Evolutionary conservation across 37 sponge, comb jelly and placozoan genomes (phyloP).

Genomic region (Amphimedon queenslandica): DNA sequence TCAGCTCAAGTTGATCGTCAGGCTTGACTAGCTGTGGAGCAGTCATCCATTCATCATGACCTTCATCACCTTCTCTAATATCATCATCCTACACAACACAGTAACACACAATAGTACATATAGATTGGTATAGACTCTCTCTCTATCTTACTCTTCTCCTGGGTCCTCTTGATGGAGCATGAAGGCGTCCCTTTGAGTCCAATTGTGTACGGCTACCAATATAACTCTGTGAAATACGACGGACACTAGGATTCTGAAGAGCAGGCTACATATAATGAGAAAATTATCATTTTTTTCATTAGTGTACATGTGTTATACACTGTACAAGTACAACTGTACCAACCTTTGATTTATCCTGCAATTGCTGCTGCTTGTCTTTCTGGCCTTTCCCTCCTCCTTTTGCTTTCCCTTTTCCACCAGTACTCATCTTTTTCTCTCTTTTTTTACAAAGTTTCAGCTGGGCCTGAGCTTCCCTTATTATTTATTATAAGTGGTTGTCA

Average conservation of each 20-base stretch:
- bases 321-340: no score
- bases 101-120: neutral
- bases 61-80: constrained; percentile 22
- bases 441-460: neutral
- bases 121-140: neutral
- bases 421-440: neutral
- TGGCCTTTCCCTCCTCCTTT: no score
- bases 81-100: constrained; percentile 22
- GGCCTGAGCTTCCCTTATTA: no score
- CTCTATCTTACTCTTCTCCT: constrained; percentile 41
- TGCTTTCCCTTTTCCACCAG: constrained; percentile 9
- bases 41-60: constrained; percentile 23
- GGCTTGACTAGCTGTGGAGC: constrained; percentile 38
- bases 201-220: constrained; percentile 25
- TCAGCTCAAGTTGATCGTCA: constrained; percentile 83
- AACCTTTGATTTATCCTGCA: neutral
- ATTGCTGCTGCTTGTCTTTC: neutral
- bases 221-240: constrained; percentile 22
- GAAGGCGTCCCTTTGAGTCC: constrained; percentile 59
- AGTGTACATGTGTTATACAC: no score
- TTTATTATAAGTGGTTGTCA: no score
- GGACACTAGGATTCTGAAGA: constrained; percentile 27
- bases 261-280: neutral
- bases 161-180: constrained; percentile 62
- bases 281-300: neutral